A percentile compares a stretch with the other conserved stretches of the same genome.
Conservation (phyloP, 2,888 invertebrate genomes). For the Caenorhabditis zanzibari region DNA sequence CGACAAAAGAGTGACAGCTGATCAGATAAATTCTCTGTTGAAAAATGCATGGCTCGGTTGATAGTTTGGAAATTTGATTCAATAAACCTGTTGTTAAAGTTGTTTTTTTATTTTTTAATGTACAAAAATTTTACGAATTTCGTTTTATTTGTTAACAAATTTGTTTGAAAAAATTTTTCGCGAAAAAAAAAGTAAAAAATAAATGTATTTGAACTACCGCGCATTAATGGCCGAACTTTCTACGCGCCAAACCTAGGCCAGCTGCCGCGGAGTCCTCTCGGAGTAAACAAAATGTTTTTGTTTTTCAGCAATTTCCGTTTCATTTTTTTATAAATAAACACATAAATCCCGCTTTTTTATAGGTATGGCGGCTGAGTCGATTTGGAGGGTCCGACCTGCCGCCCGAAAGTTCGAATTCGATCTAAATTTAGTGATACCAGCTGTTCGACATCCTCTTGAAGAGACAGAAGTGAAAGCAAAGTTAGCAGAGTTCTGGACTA, state of each 20-base stretch:
- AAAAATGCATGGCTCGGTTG: slow-evolving; percentile 62
- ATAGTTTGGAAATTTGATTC: slow-evolving; percentile 6
- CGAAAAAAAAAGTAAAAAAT: neutral
- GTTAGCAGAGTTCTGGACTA: slow-evolving; percentile 44
- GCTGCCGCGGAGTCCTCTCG: slow-evolving; percentile 44
- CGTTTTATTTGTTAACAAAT: neutral
- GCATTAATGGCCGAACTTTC: slow-evolving; percentile 13
- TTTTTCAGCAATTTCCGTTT: neutral
- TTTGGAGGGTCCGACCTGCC: slow-evolving; percentile 54
- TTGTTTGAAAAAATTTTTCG: too few relatives aligned
- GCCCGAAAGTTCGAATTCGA: slow-evolving; percentile 39
- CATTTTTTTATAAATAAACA: too few relatives aligned
- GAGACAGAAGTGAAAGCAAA: slow-evolving; percentile 29
- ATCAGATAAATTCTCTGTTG: slow-evolving; percentile 61
- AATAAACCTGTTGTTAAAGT: slow-evolving; percentile 25
- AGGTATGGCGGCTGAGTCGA: slow-evolving; percentile 55
- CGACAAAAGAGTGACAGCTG: slow-evolving; percentile 58
- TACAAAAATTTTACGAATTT: neutral
- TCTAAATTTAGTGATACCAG: slow-evolving; percentile 18
- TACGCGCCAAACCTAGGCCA: neutral
- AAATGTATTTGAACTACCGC: neutral
- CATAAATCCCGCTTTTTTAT: neutral
- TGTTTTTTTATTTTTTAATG: neutral
- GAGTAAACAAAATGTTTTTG: slow-evolving; percentile 12
- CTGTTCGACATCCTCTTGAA: slow-evolving; percentile 48